Evolutionary conservation across 1,140 invertebrate genomes (phyloP), one percentile per base, ranked within the genome.

Genomic region (Aphaenogaster ashmeadi): DNA sequence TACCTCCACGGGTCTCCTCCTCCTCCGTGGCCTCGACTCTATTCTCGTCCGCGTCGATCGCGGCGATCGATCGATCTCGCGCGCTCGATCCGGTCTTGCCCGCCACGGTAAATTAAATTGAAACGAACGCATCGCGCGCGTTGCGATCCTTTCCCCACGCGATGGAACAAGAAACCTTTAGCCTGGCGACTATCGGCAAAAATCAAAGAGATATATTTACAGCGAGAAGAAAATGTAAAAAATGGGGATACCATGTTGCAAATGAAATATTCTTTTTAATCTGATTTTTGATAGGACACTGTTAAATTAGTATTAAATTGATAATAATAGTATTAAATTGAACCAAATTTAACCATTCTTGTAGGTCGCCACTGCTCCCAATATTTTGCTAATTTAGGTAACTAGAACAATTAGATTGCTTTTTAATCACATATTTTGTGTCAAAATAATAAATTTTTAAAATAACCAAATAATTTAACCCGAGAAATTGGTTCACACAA

Each of bases 1-100:
- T 94, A 94, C 93, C 93, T 93, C 91, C 92, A 44, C 67, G 52
- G 67, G 36, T 11, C 80, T 33, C n/a, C 36, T 36, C 11, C 52
- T 41, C 50, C 69, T 38, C 5, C 50, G 21, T 84, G 80, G 71
- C 80, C 80, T 75, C 80, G 80, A 75, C 80, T 84, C 80, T 83
- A 83, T 83, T 83, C 80, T 74, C 27, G 67, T 74, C 79, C 38
- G 80, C 80, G 21, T 38, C 44, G 67, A 84, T 84, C 69, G 80
- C 41, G 18, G 47, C 60, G 80, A 84, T 84, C 80, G 80, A 84
- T 84, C 80, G 69, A 74, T 83, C 67, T 27, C 67, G 54, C 67
- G 36, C 80, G 52, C 52, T 72, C 80, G 67, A 74, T 83, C 78
- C 62, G 62, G 33, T 81, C 78, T 41, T 41, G 33, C 36, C 7